Base-by-base conservation (phyloP, 2,797 vertebrate species). In the Acipenser oxyrinchus region DNA sequence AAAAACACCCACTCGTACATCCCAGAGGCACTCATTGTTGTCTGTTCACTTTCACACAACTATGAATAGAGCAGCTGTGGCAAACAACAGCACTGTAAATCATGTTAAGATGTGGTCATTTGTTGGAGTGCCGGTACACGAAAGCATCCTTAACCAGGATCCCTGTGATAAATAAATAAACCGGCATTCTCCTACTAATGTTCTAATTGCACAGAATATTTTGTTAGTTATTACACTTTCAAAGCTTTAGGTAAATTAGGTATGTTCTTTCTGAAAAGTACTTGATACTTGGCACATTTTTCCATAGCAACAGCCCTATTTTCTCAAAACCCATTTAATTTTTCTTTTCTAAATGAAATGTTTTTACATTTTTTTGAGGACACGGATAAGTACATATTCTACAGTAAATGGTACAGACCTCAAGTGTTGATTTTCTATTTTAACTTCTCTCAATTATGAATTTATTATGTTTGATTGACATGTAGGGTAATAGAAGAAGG, bases 61-160 rank as follows among this genome's bases (percentile, higher is more conserved):
- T 81, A 74, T 68, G 71, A 82, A 80, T 78, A 69, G 76, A 67
- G 2, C 64, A 66, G 75, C 81, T 80, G 73, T 77, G 75, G 79
- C 75, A 73, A 74, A 69, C 72, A 78, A 70, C 61, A 80, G 71
- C 78, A 73, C 67, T 59, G 9, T 75, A 70, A 79, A 77, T 72
- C 63, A 71, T 70, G 79, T 79, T 76, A 76, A 82, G 73, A 12
- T 49, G 50, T 15, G 48, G 5, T 8, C 50, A 59, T 50, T 11
- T n/a, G 52, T 55, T 48, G 51, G 51, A 53, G 55, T 58, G 7
- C 65, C 7, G 13, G n/a, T 59, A 66, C 37, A 59, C 12, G 49
- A 11, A 59, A 10, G n/a, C n/a, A 48, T 50, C 48, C 48, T 59
- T 66, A 66, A 48, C 9, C 6, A 49, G 7, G 7, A n/a, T 50